phyloP scores from a whole-genome alignment of 2,888 invertebrate species.

The Sarcophaga variegata region DNA sequence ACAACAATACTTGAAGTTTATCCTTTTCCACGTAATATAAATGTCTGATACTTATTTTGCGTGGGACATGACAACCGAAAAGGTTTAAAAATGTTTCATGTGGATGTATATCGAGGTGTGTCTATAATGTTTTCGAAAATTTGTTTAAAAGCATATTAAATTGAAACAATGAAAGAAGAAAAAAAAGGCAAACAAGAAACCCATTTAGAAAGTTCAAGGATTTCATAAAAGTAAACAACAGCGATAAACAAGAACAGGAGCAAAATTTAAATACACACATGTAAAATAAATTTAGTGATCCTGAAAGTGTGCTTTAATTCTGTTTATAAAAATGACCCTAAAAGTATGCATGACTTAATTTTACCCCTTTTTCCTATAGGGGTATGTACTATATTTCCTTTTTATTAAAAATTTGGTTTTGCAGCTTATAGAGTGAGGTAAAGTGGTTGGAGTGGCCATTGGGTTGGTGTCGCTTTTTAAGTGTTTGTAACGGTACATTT shows the following conservation, averaged over 20 bases:
- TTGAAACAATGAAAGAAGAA: background rate
- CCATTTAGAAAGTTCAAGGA: conserved; percentile 26
- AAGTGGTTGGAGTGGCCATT: background rate
- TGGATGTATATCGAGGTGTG: background rate
- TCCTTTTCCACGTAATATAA: background rate
- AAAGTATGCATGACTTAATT: conserved; percentile 69
- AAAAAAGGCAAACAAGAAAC: conserved; percentile 6
- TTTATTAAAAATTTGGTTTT: background rate
- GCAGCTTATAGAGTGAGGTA: background rate
- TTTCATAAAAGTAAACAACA: conserved; percentile 8
- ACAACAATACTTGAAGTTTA: background rate
- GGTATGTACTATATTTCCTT: background rate
- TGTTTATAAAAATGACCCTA: conserved; percentile 52
- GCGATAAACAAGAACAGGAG: background rate
- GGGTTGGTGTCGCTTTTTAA: conserved; percentile 3
- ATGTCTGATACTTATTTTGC: background rate
- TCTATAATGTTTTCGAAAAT: background rate
- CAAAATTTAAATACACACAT: conserved; percentile 22
- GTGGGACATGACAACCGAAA: background rate
- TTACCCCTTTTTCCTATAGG: conserved; percentile 1
- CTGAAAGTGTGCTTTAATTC: conserved; percentile 48
- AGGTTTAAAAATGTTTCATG: conserved; percentile 1
- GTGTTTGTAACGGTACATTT: conserved; percentile 33
- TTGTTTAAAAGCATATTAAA: background rate
- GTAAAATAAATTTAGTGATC: conserved; percentile 40